Base-by-base conservation (phyloP, 2,113 vertebrate species). In the Triplophysa tibetana region DNA sequence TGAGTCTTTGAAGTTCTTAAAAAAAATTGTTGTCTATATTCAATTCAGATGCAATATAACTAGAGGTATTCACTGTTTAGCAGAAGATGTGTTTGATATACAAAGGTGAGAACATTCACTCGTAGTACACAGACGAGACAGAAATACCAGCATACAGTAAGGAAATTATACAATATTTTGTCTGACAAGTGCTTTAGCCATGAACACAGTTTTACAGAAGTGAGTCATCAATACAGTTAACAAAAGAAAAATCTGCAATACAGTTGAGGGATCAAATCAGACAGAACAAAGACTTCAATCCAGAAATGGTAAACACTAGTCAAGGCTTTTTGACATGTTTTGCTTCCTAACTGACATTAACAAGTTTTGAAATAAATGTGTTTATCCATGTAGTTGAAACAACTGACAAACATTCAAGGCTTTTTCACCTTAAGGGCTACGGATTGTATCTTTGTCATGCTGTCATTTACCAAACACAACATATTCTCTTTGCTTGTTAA, bases 201-300 rank as follows among this genome's bases (percentile, higher is more conserved):
- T 48, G 16, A 24, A 63, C 54, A 74, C 72, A 62, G 56, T 26
- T 75, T 45, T 75, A 75, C 33, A 75, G 38, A 62, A n/a, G 70
- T 61, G 56, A 43, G 70, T 33, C 70, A 45, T 11, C 43, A 45
- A 8, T 58, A 58, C n/a, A n/a, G 9, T 21, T 58, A 58, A 21
- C 43, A 21, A 58, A 58, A 58, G 19, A 3, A n/a, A 56, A 58
- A 9, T 7, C 54, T 10, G 8, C n/a, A 4, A 56, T 56, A 56
- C 17, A n/a, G 17, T n/a, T 56, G 7, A 14, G 19, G 19, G 5
- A 21, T 61, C 33, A 61, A 74, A 43, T 43, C 16, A 4, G 52
- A 73, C 50, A 26, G 19, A n/a, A 17, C n/a, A 23, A 8, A 58
- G 61, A 58, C 54, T 9, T 10, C 5, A 75, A 62, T 75, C 54